These are phyloP conservation scores for Cancer borealis DNA, from an alignment of 2,888 invertebrate genomes.

Conservation along the genomic window DNA sequence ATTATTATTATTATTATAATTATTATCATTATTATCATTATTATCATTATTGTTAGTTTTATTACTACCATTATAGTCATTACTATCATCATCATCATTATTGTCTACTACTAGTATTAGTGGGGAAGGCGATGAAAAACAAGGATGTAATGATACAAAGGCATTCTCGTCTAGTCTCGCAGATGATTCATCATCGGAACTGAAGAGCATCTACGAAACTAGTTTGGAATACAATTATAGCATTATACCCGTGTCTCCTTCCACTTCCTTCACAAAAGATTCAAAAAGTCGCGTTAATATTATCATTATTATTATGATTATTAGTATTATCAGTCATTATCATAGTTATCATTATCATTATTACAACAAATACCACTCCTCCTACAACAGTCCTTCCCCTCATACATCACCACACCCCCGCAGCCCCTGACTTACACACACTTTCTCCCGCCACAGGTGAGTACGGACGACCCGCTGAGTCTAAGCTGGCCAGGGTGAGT, in stretches of 20 bases:
- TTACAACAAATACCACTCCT: neutral
- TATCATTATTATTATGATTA: neutral
- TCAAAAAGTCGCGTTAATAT: neutral
- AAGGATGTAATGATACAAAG: too few species aligned
- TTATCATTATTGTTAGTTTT: neutral
- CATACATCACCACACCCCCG: neutral
- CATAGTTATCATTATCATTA: neutral
- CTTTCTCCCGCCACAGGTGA: conserved; percentile 5
- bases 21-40: neutral
- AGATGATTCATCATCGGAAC: too few species aligned
- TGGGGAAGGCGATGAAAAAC: too few species aligned
- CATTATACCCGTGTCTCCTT: too few species aligned
- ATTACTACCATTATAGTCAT: too few species aligned
- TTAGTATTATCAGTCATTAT: neutral
- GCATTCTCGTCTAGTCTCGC: too few species aligned
- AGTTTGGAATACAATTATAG: too few species aligned
- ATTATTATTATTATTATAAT: neutral
- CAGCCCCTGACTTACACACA: neutral
- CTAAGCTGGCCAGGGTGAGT: neutral
- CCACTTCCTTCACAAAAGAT: too few species aligned
- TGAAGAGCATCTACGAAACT: too few species aligned
- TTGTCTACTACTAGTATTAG: too few species aligned
- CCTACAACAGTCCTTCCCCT: too few species aligned
- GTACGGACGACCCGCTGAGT: neutral
- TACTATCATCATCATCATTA: neutral